phyloP scores from a whole-genome alignment of 2,113 vertebrate genomes.

The Perca schrenkii region DNA sequence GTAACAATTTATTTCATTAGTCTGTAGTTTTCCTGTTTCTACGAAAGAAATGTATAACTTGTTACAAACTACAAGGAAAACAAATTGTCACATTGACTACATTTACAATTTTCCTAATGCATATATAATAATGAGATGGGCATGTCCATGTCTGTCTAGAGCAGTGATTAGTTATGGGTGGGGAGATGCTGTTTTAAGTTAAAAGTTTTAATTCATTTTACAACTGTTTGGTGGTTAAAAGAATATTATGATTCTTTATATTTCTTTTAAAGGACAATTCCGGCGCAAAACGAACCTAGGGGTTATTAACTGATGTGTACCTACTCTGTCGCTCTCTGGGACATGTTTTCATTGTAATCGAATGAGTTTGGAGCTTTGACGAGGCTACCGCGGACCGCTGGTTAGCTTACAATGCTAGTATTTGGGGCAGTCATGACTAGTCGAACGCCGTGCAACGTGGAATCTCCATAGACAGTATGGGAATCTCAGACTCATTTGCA shows the following conservation, averaged over 20 bases:
- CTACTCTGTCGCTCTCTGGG: no score
- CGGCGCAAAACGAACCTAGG: no score
- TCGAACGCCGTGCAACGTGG: no score
- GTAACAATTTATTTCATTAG: background rate
- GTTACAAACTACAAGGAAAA: background rate
- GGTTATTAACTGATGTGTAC: no score
- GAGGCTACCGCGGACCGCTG: no score
- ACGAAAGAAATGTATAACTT: background rate
- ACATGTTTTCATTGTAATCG: no score
- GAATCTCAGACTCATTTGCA: no score
- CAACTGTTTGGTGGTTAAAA: background rate
- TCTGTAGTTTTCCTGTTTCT: constrained; percentile 9
- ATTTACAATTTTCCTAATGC: background rate
- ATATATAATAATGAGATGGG: background rate
- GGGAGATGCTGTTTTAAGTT: background rate
- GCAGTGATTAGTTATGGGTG: background rate
- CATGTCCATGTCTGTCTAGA: background rate
- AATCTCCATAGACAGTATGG: no score
- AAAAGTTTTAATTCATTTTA: background rate
- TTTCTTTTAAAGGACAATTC: background rate
- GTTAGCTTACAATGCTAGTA: no score
- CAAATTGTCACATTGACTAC: background rate
- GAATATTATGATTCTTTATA: background rate
- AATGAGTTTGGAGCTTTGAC: no score
- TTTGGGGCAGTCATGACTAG: no score